A percentile compares a stretch with the other conserved stretches of the same genome.
These are phyloP conservation scores for Camarhynchus parvulus DNA, from an alignment of 2,113 vertebrate genomes.

Conservation along the genomic window DNA sequence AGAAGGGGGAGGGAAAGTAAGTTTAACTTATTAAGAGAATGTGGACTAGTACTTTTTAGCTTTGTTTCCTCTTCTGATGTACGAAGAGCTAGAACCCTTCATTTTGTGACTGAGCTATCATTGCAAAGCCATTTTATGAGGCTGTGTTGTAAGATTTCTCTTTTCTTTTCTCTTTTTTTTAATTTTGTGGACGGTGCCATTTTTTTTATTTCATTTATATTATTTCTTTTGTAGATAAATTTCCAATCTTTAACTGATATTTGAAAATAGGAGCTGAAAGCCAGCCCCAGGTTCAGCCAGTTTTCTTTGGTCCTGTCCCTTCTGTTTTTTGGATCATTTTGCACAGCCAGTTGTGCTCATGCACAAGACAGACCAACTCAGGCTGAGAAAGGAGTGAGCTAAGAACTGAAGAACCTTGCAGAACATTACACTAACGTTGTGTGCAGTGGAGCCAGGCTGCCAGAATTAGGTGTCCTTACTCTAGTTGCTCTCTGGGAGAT, in stretches of 20 bases:
- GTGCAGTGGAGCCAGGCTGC: conserved; percentile 41
- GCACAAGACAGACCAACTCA: conserved; percentile 47
- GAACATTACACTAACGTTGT: conserved; percentile 1
- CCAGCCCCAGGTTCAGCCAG: conserved; percentile 63
- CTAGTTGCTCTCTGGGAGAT: background rate
- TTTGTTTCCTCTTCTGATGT: conserved; percentile 75
- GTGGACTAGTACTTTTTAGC: conserved; percentile 72
- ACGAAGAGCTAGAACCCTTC: conserved; percentile 64
- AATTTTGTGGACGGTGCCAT: conserved; percentile 80
- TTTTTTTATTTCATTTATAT: conserved; percentile 83
- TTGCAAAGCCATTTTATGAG: conserved; percentile 62
- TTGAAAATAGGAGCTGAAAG: conserved; percentile 71
- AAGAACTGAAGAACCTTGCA: conserved; percentile 56
- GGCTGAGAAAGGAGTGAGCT: conserved; percentile 66
- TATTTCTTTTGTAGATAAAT: conserved; percentile 82
- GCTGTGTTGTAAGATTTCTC: conserved; percentile 63
- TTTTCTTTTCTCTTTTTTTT: background rate
- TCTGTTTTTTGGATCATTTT: conserved; percentile 68
- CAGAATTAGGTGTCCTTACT: conserved; percentile 36
- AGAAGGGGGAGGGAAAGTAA: conserved; percentile 69
- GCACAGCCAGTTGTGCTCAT: conserved; percentile 37
- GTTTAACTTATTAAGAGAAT: conserved; percentile 89
- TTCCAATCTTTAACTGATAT: conserved; percentile 73
- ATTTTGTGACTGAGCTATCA: conserved; percentile 62
- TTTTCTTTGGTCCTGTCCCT: conserved; percentile 72